Evolutionary conservation across 2,797 vertebrate species (phyloP).

Genomic region (Onychomys torridus): DNA sequence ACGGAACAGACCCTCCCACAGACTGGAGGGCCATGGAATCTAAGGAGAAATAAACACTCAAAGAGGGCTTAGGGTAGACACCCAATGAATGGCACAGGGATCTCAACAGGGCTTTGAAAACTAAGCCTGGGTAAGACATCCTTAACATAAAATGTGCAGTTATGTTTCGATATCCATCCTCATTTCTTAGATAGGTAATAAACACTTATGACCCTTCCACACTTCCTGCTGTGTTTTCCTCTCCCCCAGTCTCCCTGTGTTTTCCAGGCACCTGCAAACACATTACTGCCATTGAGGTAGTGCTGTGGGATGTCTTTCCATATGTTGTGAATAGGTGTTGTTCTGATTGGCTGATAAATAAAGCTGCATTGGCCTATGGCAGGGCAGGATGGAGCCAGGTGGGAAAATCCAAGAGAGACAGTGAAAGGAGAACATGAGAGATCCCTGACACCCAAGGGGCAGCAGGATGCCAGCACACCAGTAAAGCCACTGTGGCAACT

Average conservation of each 20-base stretch:
- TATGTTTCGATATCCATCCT: neutral
- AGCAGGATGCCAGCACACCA: too few relatives aligned
- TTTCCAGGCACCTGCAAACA: fast-evolving
- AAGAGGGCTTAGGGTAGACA: neutral
- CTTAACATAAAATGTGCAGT: neutral
- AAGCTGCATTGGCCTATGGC: too few relatives aligned
- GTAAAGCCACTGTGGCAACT: too few relatives aligned
- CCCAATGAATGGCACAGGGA: fast-evolving
- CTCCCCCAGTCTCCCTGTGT: fast-evolving
- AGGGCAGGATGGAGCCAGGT: too few relatives aligned
- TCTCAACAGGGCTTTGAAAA: neutral
- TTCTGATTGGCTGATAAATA: too few relatives aligned
- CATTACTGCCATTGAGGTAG: neutral
- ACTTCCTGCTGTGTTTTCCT: fast-evolving
- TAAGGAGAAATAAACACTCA: neutral
- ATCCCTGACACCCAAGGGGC: too few relatives aligned
- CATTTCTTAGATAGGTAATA: neutral
- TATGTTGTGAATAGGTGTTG: too few relatives aligned
- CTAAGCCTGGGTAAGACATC: neutral
- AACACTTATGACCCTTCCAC: fast-evolving
- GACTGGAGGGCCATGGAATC: fast-evolving
- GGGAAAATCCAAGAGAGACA: too few relatives aligned
- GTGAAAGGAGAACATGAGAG: too few relatives aligned
- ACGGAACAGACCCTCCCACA: neutral
- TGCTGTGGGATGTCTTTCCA: too few relatives aligned